Percentiles rank a stretch among this genome's conserved stretches.
These are phyloP conservation scores for Hypomecis atomaria DNA, from an alignment of 2,888 invertebrate species.

Conservation along the genomic window DNA sequence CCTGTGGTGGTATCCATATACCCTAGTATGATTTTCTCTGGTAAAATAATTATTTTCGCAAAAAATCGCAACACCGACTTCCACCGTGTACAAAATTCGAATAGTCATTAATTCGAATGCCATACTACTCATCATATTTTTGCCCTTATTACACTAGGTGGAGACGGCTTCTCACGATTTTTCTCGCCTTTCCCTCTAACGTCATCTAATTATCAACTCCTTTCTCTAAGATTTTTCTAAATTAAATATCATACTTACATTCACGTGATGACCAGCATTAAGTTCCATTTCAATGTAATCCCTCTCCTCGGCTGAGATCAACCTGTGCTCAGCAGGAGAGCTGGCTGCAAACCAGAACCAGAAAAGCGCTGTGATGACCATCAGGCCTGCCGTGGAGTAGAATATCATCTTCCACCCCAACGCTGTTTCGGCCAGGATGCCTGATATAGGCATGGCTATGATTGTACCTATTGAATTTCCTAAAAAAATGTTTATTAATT, in stretches of 20 bases:
- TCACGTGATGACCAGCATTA: slow-evolving; percentile 48
- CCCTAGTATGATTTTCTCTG: too few species aligned
- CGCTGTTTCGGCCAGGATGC: slow-evolving; percentile 82
- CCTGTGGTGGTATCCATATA: too few species aligned
- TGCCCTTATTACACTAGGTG: too few species aligned
- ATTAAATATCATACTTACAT: not conserved
- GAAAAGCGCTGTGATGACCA: slow-evolving; percentile 80
- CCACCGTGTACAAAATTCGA: too few species aligned
- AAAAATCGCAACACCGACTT: too few species aligned
- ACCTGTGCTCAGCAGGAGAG: slow-evolving; percentile 82
- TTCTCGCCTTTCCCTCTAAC: too few species aligned
- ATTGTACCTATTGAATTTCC: slow-evolving; percentile 89
- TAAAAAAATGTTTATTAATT: slow-evolving; percentile 14
- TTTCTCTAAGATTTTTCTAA: too few species aligned
- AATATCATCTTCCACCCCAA: slow-evolving; percentile 89
- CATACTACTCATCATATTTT: too few species aligned
- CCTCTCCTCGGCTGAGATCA: slow-evolving; percentile 83
- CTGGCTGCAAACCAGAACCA: slow-evolving; percentile 86
- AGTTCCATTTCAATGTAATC: slow-evolving; percentile 58
- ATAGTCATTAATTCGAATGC: too few species aligned
- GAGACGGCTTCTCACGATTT: too few species aligned
- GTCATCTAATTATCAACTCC: too few species aligned
- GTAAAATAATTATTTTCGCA: too few species aligned
- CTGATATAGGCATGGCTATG: slow-evolving; percentile 87
- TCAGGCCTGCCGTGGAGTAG: slow-evolving; percentile 84